These are phyloP conservation scores for Fregetta grallaria DNA, from an alignment of 2,113 vertebrate genomes.

Conservation along the genomic window DNA sequence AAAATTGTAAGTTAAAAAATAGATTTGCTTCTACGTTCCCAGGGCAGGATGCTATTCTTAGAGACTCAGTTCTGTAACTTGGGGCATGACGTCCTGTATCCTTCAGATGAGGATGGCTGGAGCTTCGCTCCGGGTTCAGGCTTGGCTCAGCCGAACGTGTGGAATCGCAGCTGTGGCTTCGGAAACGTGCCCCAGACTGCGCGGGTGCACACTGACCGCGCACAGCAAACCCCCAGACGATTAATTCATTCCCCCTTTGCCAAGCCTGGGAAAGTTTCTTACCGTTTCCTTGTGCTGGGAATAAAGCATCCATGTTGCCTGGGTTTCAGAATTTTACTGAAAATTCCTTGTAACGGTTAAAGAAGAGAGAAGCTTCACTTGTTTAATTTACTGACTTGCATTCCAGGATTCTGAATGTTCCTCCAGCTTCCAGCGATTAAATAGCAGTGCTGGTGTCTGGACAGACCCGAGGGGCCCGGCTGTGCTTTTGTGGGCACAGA, in stretches of 20 bases:
- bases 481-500: conserved; percentile 58
- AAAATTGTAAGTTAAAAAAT: background rate
- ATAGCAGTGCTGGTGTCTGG: conserved; percentile 38
- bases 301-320: background rate
- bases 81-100: background rate
- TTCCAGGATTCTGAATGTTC: conserved; percentile 29
- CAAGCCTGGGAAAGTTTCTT: background rate
- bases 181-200: background rate
- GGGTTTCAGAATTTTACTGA: background rate
- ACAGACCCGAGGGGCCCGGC: background rate
- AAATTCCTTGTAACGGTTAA: background rate
- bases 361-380: background rate
- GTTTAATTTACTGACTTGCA: conserved; percentile 26
- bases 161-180: background rate
- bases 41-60: background rate
- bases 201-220: background rate
- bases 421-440: conserved; percentile 3
- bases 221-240: rapidly evolving
- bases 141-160: background rate
- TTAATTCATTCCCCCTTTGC: background rate
- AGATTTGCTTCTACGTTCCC: background rate
- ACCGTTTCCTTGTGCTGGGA: background rate
- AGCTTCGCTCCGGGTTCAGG: background rate
- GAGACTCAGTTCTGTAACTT: background rate
- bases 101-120: background rate